These are phyloP conservation scores for Scaptomyza parva DNA, from an alignment of 2,888 invertebrate genomes.

Conservation along the genomic window DNA sequence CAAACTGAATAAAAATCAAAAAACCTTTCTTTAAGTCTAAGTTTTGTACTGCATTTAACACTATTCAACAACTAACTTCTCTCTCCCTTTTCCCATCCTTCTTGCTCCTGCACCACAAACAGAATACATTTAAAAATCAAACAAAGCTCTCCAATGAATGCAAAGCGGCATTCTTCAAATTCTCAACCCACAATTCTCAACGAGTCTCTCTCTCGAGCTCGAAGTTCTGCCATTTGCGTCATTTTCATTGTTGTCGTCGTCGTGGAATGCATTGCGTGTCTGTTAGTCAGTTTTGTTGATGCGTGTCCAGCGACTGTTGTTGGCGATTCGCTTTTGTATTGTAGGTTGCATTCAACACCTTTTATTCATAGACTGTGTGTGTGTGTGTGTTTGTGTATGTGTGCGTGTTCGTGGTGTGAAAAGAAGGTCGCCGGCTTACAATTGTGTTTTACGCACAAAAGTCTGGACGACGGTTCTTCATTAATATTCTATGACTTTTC, in stretches of 20 bases:
- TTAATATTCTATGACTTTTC: conserved; percentile 72
- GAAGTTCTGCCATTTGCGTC: not conserved
- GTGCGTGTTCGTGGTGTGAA: not conserved
- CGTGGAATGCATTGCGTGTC: conserved; percentile 12
- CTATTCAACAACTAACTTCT: no score
- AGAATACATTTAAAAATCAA: not conserved
- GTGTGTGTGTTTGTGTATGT: not conserved
- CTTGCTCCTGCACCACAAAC: not conserved
- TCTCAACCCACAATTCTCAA: not conserved
- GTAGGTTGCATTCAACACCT: conserved; percentile 39
- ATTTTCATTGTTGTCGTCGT: conserved; percentile 2
- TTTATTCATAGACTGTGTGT: not conserved
- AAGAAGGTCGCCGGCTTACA: not conserved
- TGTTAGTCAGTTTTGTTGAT: conserved; percentile 9
- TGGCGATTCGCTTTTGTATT: conserved; percentile 19
- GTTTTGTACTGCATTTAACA: conserved; percentile 17
- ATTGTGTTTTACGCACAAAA: conserved; percentile 13
- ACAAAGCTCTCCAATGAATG: conserved; percentile 48
- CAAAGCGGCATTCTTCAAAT: conserved; percentile 27
- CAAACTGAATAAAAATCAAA: no score
- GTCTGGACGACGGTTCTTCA: conserved; percentile 35
- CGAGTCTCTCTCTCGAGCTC: not conserved
- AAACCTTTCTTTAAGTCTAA: not conserved
- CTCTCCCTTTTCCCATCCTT: not conserved
- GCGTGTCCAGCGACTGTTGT: conserved; percentile 9